Evolutionary conservation across 2,797 vertebrate species (phyloP), one percentile per base, ranked within the genome.

Genomic region (Syngnathus acus): DNA sequence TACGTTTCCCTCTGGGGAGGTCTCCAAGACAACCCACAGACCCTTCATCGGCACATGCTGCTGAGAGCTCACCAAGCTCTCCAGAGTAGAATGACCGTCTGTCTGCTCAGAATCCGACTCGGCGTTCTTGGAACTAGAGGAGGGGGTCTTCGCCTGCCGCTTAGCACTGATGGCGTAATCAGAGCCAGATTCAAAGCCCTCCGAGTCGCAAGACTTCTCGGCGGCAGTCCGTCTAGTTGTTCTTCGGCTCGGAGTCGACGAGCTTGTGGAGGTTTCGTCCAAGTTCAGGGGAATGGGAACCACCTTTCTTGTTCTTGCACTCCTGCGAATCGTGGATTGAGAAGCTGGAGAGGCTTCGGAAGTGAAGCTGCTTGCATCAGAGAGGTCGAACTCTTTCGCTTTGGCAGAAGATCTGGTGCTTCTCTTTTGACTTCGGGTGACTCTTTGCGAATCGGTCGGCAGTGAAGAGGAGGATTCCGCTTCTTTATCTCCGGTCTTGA

Each of bases 161-260:
- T 72, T 67, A 26, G 64, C 79, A n/a, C 14, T 47, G 8, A 47
- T 48, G 42, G 81, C 85, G 60, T 70, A 73, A 23, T 39, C 53
- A 9, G 89, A 83, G 5, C 85, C 88, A 0, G 89, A 91, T 61
- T 89, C 84, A 60, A 90, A 89, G 0, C 87, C 87, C 0, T 92
- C 91, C 3, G 89, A 89, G 10, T 90, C 88, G 50, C 82, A 84
- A 1, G 76, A 74, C 9, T 16, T 75, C 3, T 66, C 32, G 0
- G n/a, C 7, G 4, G 39, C 48, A 21, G 66, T 63, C 5, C 23
- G 60, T 61, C 69, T 74, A 5, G 21, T 9, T 9, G 69, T 64
- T 43, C 78, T 82, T 32, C 70, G 69, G 39, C 64, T 1, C 5
- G 54, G 61, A 5, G 57, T 40, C 0, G 83, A 73, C 23, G 84